These are phyloP conservation scores for Piezodorus guildinii DNA, from an alignment of 1,140 invertebrate genomes.

Conservation along the genomic window DNA sequence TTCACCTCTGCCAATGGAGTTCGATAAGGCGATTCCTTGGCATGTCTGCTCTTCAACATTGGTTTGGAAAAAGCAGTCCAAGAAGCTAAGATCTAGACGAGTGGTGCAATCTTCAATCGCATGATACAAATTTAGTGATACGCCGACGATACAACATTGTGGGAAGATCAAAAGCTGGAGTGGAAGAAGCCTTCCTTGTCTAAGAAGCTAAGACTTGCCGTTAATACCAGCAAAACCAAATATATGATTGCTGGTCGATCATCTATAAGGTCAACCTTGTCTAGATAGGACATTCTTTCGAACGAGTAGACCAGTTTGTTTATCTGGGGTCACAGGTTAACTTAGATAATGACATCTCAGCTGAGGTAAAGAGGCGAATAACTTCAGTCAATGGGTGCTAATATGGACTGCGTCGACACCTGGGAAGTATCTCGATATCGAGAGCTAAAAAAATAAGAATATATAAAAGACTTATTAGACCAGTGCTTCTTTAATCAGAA, in stretches of 20 bases:
- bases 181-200: no score
- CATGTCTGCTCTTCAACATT: not conserved
- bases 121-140: not conserved
- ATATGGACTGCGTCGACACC: no score
- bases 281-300: not conserved
- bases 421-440: no score
- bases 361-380: no score
- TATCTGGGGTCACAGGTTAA: no score
- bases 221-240: conserved; percentile 2
- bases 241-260: not conserved
- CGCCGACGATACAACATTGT: not conserved
- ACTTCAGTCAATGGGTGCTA: no score
- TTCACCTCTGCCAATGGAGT: not conserved
- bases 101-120: not conserved
- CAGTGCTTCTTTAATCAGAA: no score
- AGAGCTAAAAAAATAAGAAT: no score
- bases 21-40: not conserved
- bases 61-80: not conserved
- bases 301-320: no score
- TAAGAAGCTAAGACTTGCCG: not conserved
- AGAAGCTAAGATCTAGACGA: not conserved
- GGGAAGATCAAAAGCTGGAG: no score
- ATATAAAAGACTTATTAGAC: no score
- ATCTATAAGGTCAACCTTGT: not conserved
- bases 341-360: no score